Evolutionary conservation across 1,140 invertebrate species (phyloP), one percentile per base, ranked within the genome.

Genomic region (Agraylea sexmaculata): DNA sequence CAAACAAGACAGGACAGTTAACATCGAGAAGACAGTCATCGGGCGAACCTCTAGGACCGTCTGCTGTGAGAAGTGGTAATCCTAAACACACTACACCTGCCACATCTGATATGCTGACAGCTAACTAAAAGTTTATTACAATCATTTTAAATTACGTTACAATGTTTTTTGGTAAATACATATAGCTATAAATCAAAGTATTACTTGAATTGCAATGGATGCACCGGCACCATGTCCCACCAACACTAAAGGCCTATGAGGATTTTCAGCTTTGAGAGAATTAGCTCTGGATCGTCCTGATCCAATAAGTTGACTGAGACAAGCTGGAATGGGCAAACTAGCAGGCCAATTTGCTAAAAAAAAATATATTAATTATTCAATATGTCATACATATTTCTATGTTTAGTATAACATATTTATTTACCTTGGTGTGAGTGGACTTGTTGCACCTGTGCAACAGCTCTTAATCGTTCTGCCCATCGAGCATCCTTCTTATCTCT

Each of bases 351-450:
- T 44, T 2, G 47, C 47, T 49, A 21, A 12, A 29, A 25, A 33
- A n/a, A 3, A 38, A n/a, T n/a, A n/a, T n/a, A n/a, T n/a, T n/a
- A n/a, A n/a, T n/a, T n/a, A n/a, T n/a, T n/a, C n/a, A n/a, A n/a
- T n/a, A n/a, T n/a, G n/a, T n/a, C n/a, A n/a, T n/a, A n/a, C n/a
- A n/a, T n/a, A n/a, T n/a, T n/a, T n/a, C n/a, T n/a, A n/a, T n/a
- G n/a, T n/a, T n/a, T n/a, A n/a, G n/a, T n/a, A n/a, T n/a, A n/a
- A 28, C 2, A 30, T 25, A n/a, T 2, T 16, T 27, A 38, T 37
- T 49, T 22, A 49, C 47, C 40, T 41, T 49, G 47, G 19, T 49
- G 47, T 1, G 47, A 49, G 29, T 49, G 47, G 3, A 49, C 42
- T 10, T 40, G 37, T 13, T 49, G 47, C 21, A 49, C 47, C 30